Conservation (phyloP, 2,797 vertebrate species). For the Microchirus variegatus region DNA sequence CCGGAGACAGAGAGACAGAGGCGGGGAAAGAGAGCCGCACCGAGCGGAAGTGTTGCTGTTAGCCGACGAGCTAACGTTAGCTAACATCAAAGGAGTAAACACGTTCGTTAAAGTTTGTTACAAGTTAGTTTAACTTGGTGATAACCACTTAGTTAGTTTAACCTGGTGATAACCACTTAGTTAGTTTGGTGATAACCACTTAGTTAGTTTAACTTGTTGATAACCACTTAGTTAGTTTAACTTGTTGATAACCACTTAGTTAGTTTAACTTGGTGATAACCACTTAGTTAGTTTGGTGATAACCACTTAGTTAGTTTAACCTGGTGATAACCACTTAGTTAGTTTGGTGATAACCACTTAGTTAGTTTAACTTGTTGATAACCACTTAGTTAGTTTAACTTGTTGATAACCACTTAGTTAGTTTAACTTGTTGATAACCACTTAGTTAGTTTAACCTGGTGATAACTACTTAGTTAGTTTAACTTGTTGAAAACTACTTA, state of each 20-base stretch:
- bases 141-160: too few species aligned
- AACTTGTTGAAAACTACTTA: too few species aligned
- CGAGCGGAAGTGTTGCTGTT: not conserved
- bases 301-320: not conserved
- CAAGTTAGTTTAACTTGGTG: not conserved
- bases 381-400: not conserved
- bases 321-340: not conserved
- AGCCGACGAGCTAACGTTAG: constrained; percentile 26
- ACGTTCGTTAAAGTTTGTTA: not conserved
- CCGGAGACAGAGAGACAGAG: fast-evolving
- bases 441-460: too few species aligned
- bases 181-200: too few species aligned
- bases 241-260: too few species aligned
- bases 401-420: not conserved
- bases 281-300: not conserved
- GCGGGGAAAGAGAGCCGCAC: fast-evolving
- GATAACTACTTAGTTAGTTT: too few species aligned
- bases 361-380: not conserved
- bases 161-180: too few species aligned
- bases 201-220: too few species aligned
- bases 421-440: not conserved
- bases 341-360: not conserved
- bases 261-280: too few species aligned
- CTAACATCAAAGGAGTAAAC: not conserved
- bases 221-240: too few species aligned